These are phyloP conservation scores for Hesperia comma DNA, from an alignment of 2,888 invertebrate species.

Conservation along the genomic window DNA sequence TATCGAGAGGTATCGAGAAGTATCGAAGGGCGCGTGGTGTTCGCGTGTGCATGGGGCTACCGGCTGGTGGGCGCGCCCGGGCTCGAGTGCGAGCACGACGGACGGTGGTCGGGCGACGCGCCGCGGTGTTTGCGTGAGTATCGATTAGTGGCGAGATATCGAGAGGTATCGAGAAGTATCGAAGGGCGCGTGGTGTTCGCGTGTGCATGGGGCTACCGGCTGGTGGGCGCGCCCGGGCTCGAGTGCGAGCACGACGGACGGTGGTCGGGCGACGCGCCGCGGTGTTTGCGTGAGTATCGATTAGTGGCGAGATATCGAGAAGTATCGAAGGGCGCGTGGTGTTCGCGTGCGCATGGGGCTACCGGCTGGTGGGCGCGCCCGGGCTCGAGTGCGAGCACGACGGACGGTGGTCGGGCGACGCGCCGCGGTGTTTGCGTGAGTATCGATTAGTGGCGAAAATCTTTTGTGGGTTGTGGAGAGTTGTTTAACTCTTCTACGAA, in stretches of 20 bases:
- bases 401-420: slow-evolving; percentile 91
- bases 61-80: slow-evolving; percentile 89
- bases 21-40: slow-evolving; percentile 91
- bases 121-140: slow-evolving; percentile 90
- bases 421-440: slow-evolving; percentile 91
- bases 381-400: slow-evolving; percentile 91
- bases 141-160: too few relatives aligned
- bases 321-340: slow-evolving; percentile 91
- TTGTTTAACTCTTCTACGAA: too few relatives aligned
- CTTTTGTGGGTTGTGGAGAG: too few relatives aligned
- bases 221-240: slow-evolving; percentile 89
- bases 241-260: slow-evolving; percentile 91
- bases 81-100: slow-evolving; percentile 91
- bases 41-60: slow-evolving; percentile 94
- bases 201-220: slow-evolving; percentile 92
- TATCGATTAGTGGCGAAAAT: too few relatives aligned
- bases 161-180: too few relatives aligned
- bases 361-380: slow-evolving; percentile 89
- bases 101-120: slow-evolving; percentile 90
- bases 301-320: too few relatives aligned
- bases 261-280: slow-evolving; percentile 91
- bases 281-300: slow-evolving; percentile 89
- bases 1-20: too few relatives aligned
- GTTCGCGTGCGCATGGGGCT: slow-evolving; percentile 94
- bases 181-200: slow-evolving; percentile 92